These are phyloP conservation scores for Varanus salvator DNA, from an alignment of 2,113 vertebrate genomes.

Conservation along the genomic window DNA sequence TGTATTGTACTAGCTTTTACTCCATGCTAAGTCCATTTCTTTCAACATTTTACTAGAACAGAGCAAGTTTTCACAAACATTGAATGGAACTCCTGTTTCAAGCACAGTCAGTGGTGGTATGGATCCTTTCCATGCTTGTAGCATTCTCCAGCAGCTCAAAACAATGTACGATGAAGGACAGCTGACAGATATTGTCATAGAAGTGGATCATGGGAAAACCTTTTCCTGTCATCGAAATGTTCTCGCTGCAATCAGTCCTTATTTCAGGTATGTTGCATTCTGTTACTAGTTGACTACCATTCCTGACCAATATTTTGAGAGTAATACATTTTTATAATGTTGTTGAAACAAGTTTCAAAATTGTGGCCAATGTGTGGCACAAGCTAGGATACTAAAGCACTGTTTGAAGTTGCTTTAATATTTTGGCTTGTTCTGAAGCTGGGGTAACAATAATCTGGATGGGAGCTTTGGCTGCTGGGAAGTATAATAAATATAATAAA, in stretches of 20 bases:
- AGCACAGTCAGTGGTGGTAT: constrained; percentile 86
- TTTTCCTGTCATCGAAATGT: constrained; percentile 99
- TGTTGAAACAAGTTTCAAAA: neutral
- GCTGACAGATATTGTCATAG: constrained; percentile 96
- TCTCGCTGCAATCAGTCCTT: constrained; percentile 98
- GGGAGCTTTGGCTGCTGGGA: too few relatives aligned
- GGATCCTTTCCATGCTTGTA: constrained; percentile 95
- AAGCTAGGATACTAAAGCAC: neutral
- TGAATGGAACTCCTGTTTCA: constrained; percentile 90
- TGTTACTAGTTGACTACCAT: neutral
- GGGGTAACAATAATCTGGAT: too few relatives aligned
- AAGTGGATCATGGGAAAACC: constrained; percentile 96
- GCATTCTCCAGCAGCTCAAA: constrained; percentile 97
- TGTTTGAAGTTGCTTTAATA: neutral
- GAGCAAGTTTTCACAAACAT: constrained; percentile 93
- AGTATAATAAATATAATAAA: too few relatives aligned
- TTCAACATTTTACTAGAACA: constrained; percentile 82
- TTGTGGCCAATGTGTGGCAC: neutral
- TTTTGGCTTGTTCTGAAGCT: neutral
- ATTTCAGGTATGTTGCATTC: constrained; percentile 87
- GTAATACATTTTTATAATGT: neutral
- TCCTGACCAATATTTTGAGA: neutral
- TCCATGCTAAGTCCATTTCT: constrained; percentile 33
- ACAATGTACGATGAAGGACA: constrained; percentile 96
- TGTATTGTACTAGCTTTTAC: neutral